phyloP scores from a whole-genome alignment of 1,140 invertebrate genomes.

The Bombus balteatus region DNA sequence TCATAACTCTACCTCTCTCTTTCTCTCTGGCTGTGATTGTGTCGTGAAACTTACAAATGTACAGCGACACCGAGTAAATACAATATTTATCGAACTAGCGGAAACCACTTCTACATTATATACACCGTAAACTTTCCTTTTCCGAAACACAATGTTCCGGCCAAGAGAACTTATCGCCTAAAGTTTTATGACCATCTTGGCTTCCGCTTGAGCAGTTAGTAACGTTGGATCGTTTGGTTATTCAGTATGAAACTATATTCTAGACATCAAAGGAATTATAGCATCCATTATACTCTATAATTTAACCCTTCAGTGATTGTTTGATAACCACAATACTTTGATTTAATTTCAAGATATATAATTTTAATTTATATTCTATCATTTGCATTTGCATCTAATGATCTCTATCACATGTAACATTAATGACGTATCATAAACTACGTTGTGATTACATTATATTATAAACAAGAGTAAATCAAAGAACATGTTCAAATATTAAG shows the following conservation, averaged over 20 bases:
- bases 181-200: slow-evolving; percentile 41
- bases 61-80: slow-evolving; percentile 56
- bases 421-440: no score
- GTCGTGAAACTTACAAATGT: slow-evolving; percentile 39
- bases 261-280: background rate
- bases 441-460: no score
- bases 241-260: background rate
- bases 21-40: slow-evolving; percentile 44
- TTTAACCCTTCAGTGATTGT: no score
- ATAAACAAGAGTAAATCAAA: no score
- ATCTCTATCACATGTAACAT: no score
- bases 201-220: background rate
- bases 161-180: background rate
- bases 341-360: no score
- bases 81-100: slow-evolving; percentile 55
- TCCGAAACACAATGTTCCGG: slow-evolving; percentile 9
- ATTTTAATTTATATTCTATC: no score
- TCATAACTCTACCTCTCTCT: slow-evolving; percentile 57
- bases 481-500: no score
- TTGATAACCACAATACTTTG: no score
- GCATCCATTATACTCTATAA: no score
- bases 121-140: slow-evolving; percentile 35
- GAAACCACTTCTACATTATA: slow-evolving; percentile 45
- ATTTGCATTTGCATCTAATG: no score
- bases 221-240: background rate